A percentile compares a stretch with the other conserved stretches of the same genome.
phyloP scores from a whole-genome alignment of 2,113 vertebrate genomes.

The Pygoscelis adeliae region DNA sequence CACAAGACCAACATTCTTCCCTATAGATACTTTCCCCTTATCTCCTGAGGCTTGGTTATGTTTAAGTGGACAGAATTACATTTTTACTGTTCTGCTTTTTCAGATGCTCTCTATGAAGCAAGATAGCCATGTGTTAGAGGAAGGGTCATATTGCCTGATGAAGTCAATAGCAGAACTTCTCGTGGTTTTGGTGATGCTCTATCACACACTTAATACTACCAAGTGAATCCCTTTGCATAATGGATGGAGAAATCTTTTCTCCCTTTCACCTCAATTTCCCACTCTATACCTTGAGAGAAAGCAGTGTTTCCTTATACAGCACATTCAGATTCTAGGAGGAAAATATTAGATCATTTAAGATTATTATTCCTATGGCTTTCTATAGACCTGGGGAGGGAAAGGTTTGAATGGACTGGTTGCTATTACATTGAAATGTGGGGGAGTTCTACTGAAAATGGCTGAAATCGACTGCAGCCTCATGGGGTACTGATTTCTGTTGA shows the following conservation, averaged over 20 bases:
- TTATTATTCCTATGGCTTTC: not conserved
- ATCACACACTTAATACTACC: not conserved
- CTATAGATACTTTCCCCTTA: not conserved
- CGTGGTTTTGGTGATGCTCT: not conserved
- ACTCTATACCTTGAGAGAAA: not conserved
- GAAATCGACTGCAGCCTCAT: not conserved
- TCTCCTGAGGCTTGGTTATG: not conserved
- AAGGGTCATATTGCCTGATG: not conserved
- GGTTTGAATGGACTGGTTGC: not conserved
- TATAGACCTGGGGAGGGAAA: not conserved
- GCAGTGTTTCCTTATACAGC: not conserved
- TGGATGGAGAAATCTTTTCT: not conserved
- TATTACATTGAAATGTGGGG: not conserved
- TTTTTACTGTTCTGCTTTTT: slow-evolving; percentile 14
- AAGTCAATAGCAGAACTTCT: not conserved
- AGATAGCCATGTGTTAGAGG: not conserved
- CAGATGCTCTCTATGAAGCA: not conserved
- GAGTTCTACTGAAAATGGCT: not conserved
- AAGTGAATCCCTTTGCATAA: not conserved
- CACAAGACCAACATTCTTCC: not conserved
- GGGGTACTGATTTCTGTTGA: not conserved
- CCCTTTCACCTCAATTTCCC: not conserved
- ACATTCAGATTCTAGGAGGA: not conserved
- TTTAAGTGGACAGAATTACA: not conserved
- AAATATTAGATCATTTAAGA: not conserved